Base-by-base conservation (phyloP, 1,140 invertebrate species). In the Drosophila nannoptera region DNA sequence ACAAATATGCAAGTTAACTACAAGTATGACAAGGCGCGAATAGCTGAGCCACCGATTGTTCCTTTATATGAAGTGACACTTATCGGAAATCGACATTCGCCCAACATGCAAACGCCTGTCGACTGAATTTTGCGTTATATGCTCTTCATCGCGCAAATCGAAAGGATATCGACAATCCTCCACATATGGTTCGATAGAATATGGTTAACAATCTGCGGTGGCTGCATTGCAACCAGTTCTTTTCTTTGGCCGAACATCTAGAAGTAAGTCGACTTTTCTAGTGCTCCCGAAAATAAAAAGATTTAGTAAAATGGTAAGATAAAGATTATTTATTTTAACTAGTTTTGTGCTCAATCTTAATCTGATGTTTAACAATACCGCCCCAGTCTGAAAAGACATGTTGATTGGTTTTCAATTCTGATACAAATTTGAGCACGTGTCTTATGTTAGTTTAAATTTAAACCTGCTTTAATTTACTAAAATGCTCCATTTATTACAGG, bases 301-400 rank as follows among this genome's bases (percentile, higher is more conserved):
- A 16, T 1, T n/a, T 0, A 16, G 4, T 46, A 38, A 55, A 40
- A 58, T 40, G 53, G 62, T 58, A 46, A 42, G 62, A 58, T 22
- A 22, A n/a, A 33, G 40, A 8, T 14, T 8, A 11, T 31, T n/a
- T 9, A 12, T 31, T 32, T 5, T 6, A 11, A 43, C 5, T 6
- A 45, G 38, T 16, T 16, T 14, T 4, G 50, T n/a, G 6, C 5
- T 2, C 2, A 0, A 31, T 46, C 29, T 97, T 16, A 96, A 95
- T 2, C 93, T 96, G 90, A 92, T 99, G 12, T 61, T 70, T 43
- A 38, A 33, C 6, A 42, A 36, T 86, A 84, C 77, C 81, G 80
- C 80, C 80, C 77, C 77, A 81, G 80, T 84, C 80, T 81, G 80
- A 84, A 84, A 29, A 80, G 77, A 77, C 35, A 77, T 86, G 80